Base-by-base conservation (phyloP, 2,888 invertebrate species). In the Oegoconia quadripuncta region DNA sequence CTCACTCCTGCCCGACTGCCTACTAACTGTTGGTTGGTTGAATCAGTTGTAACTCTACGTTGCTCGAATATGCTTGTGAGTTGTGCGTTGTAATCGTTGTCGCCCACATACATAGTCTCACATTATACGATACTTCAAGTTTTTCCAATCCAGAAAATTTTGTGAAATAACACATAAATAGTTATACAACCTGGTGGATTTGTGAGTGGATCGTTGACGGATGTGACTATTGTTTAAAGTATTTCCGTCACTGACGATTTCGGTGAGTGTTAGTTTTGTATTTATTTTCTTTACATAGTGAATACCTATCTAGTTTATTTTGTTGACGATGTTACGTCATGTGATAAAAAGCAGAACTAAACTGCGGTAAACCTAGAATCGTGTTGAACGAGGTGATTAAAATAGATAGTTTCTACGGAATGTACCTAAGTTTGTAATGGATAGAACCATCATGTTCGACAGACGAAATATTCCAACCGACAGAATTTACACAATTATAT, bases 101-200 rank as follows among this genome's bases (percentile, higher is more conserved):
- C 16, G 15, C 34, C 3, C 16, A 27, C 12, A 17, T 13, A 11
- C 13, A 8, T 31, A 13, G 7, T 22, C 23, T n/a, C 30, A 12
- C 34, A 8, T 14, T 29, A 35, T 28, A 65, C 66, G 69, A 63
- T 59, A 64, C 66, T 76, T 74, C 76, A 73, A 76, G 61, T 77
- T 81, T 83, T 81, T 80, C 80, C 64, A 49, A 37, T 42, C 53
- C 73, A 67, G 81, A 82, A 83, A 81, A 82, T 74, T 66, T 66
- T 80, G 82, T 81, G 83, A 73, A 78, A 78, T 73, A 74, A 62
- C 52, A 55, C 39, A 47, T 41, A 41, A 46, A 50, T 46, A 48
- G 48, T 44, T 43, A 49, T 9, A 25, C 50, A 52, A 48, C 48
- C 52, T 69, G 66, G 53, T 60, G 55, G 40, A 50, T 50, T 55